Conservation (phyloP, 2,888 invertebrate species). For the Conus canariensis region DNA sequence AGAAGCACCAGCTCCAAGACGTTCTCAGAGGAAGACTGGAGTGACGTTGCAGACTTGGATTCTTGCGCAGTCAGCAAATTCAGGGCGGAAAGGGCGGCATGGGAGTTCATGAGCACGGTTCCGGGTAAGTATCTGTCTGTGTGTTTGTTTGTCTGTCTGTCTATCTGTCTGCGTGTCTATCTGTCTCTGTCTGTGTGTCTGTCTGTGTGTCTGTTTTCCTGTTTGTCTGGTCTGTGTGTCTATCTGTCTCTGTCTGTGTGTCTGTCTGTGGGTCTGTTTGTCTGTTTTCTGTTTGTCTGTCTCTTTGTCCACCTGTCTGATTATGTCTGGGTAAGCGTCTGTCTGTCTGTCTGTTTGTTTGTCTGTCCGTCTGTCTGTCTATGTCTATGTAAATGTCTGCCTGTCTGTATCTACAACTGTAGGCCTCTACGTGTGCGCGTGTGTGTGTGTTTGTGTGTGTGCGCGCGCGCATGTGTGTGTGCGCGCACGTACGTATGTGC, state of each 20-base stretch:
- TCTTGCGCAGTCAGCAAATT: constrained; percentile 78
- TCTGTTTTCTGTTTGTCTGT: constrained; percentile 30
- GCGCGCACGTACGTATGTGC: no score
- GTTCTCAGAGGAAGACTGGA: constrained; percentile 74
- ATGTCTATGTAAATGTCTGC: neutral
- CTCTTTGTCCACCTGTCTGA: constrained; percentile 18
- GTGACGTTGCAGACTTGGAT: constrained; percentile 60
- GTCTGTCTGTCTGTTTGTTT: neutral
- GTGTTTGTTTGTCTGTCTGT: neutral
- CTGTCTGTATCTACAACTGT: neutral
- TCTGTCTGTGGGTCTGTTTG: neutral
- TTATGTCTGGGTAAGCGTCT: neutral
- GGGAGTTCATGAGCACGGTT: constrained; percentile 79
- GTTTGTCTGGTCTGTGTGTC: neutral
- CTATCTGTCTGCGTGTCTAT: neutral
- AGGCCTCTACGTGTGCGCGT: no score
- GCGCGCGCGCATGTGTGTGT: no score
- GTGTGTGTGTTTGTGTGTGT: no score
- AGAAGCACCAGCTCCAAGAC: neutral
- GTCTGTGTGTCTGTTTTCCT: neutral
- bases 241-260: constrained; percentile 21
- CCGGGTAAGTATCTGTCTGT: constrained; percentile 47
- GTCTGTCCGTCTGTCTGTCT: neutral
- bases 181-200: neutral
- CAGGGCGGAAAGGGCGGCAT: constrained; percentile 80